These are phyloP conservation scores for Mesoligia furuncula DNA, from an alignment of 2,888 invertebrate genomes.

Conservation along the genomic window DNA sequence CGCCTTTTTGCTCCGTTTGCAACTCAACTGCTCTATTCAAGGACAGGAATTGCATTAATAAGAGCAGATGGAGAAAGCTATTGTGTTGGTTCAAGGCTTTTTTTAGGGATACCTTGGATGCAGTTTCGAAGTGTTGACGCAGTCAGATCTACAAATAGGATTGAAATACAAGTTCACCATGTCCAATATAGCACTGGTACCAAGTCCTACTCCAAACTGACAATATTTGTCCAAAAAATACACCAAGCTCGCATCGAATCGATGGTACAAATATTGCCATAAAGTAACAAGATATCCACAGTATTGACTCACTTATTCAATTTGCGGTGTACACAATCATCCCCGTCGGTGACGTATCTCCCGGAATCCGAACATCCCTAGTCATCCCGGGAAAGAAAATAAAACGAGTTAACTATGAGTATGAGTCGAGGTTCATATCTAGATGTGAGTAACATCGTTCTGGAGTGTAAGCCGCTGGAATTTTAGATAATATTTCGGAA, in stretches of 20 bases:
- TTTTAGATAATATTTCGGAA: conserved; percentile 23
- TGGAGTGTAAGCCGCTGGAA: conserved; percentile 42
- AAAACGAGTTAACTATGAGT: conserved; percentile 61
- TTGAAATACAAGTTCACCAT: background rate
- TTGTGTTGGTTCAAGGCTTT: conserved; percentile 23
- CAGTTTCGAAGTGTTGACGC: conserved; percentile 2
- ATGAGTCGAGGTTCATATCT: conserved; percentile 62
- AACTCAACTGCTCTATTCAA: conserved; percentile 55
- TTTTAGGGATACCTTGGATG: conserved; percentile 34
- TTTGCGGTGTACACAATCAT: conserved; percentile 64
- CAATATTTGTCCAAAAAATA: background rate
- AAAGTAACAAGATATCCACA: conserved; percentile 36
- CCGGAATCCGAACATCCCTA: conserved; percentile 64
- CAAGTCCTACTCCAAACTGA: background rate
- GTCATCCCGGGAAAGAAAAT: conserved; percentile 59
- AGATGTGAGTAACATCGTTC: conserved; percentile 57
- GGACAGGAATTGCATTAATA: conserved; percentile 53
- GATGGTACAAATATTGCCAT: conserved; percentile 20
- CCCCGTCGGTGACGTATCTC: conserved; percentile 60
- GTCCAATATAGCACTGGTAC: background rate
- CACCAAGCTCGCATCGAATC: conserved; percentile 17
- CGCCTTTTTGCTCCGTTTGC: conserved; percentile 45
- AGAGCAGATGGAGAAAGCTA: conserved; percentile 38
- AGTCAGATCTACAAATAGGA: conserved; percentile 20
- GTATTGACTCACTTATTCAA: conserved; percentile 70